phyloP scores from a whole-genome alignment of 2,797 vertebrate species.

The Cynopterus sphinx region DNA sequence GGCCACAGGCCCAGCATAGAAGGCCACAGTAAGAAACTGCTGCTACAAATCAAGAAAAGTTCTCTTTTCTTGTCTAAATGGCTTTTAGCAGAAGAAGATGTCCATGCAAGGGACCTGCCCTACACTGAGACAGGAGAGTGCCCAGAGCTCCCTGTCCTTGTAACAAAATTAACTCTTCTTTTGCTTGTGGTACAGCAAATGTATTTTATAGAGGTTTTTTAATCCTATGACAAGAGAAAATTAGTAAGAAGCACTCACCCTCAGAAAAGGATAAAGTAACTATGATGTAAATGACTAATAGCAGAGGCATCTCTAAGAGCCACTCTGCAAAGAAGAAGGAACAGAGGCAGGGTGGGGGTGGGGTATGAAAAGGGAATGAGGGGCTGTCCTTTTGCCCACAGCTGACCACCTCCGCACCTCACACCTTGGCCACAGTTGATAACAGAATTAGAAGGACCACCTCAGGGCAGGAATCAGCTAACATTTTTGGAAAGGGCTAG shows the following conservation, averaged over 20 bases:
- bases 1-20: background rate
- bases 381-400: background rate
- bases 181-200: background rate
- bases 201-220: slow-evolving; percentile 1
- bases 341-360: background rate
- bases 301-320: background rate
- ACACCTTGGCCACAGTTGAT: background rate
- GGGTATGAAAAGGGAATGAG: background rate
- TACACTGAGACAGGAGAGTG: background rate
- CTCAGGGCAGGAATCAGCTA: background rate
- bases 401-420: background rate
- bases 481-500: background rate
- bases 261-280: slow-evolving; percentile 12
- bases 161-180: slow-evolving; percentile 8
- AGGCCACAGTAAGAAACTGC: background rate
- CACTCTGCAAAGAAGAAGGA: background rate
- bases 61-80: background rate
- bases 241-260: slow-evolving; percentile 44
- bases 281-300: background rate
- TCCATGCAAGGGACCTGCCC: background rate
- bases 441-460: background rate
- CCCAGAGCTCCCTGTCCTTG: background rate
- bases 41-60: background rate
- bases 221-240: slow-evolving; percentile 32
- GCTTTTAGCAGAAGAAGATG: background rate